phyloP scores from a whole-genome alignment of 1,140 invertebrate species.

The Augochlora pura region DNA sequence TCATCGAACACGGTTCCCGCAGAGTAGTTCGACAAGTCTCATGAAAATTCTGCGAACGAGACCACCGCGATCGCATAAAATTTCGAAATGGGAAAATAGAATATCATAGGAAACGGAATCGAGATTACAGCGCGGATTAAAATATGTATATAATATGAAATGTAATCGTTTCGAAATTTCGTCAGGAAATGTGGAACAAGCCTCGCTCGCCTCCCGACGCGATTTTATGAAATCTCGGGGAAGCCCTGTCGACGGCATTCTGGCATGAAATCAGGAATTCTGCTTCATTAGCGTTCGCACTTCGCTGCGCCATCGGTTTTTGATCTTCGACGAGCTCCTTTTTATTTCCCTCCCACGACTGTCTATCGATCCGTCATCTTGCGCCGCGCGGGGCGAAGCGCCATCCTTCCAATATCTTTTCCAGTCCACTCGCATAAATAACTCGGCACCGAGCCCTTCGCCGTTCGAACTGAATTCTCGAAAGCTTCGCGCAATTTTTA shows the following conservation, averaged over 20 bases:
- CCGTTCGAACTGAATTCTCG: background rate
- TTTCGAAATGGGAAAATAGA: background rate
- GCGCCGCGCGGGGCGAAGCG: conserved; percentile 2
- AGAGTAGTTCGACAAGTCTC: too few relatives aligned
- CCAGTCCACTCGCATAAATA: conserved; percentile 47
- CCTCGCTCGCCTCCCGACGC: background rate
- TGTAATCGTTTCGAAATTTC: conserved; percentile 17
- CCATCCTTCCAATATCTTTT: conserved; percentile 35
- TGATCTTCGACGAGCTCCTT: conserved; percentile 68
- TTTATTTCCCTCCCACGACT: background rate
- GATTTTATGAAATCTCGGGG: conserved; percentile 42
- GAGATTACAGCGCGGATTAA: background rate
- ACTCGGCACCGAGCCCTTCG: conserved; percentile 23
- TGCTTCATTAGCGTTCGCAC: conserved; percentile 46
- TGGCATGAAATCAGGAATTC: conserved; percentile 50
- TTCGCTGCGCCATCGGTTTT: conserved; percentile 72
- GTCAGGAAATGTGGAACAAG: background rate
- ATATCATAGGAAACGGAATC: background rate
- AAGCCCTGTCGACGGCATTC: background rate
- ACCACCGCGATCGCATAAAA: too few relatives aligned
- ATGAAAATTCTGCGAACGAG: too few relatives aligned
- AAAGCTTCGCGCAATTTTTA: conserved; percentile 42
- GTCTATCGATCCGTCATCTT: conserved; percentile 48
- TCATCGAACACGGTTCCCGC: too few relatives aligned
- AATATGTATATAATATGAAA: background rate